Percentiles rank a stretch among this genome's conserved stretches.
phyloP scores from a whole-genome alignment of 2,888 invertebrate species.

The Microctonus aethiopoides region DNA sequence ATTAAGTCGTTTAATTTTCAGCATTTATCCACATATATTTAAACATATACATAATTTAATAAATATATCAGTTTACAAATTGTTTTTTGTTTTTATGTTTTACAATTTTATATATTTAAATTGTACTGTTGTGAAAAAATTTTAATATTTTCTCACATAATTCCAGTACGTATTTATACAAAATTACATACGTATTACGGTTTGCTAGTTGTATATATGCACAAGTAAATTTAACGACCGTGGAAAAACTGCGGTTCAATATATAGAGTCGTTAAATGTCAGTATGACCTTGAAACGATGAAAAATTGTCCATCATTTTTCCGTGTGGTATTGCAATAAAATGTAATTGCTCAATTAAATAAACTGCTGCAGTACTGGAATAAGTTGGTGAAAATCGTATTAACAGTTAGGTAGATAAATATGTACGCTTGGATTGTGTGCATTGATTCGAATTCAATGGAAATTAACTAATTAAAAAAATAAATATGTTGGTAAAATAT shows the following conservation, averaged over 20 bases:
- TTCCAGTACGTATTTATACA: background rate
- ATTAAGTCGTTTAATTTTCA: background rate
- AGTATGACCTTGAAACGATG: constrained; percentile 17
- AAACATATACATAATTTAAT: background rate
- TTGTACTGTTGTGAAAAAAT: background rate
- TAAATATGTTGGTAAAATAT: too few relatives aligned
- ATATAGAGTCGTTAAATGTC: constrained; percentile 19
- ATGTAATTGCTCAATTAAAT: constrained; percentile 40
- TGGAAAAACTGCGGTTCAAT: constrained; percentile 21
- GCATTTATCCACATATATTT: background rate
- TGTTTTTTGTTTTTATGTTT: background rate
- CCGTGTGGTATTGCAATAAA: constrained; percentile 28
- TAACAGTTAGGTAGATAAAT: too few relatives aligned
- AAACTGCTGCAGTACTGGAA: constrained; percentile 28
- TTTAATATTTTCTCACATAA: background rate
- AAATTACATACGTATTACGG: background rate
- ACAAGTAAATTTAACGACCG: constrained; percentile 7
- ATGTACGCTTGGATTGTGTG: background rate
- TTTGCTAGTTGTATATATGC: background rate
- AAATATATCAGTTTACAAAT: background rate
- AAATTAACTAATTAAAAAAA: too few relatives aligned
- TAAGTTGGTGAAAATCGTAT: background rate
- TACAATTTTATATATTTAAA: background rate
- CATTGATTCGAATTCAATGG: too few relatives aligned
- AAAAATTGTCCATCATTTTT: constrained; percentile 28